Evolutionary conservation across 2,888 invertebrate species (phyloP).

Genomic region (Parnassius smintheus): DNA sequence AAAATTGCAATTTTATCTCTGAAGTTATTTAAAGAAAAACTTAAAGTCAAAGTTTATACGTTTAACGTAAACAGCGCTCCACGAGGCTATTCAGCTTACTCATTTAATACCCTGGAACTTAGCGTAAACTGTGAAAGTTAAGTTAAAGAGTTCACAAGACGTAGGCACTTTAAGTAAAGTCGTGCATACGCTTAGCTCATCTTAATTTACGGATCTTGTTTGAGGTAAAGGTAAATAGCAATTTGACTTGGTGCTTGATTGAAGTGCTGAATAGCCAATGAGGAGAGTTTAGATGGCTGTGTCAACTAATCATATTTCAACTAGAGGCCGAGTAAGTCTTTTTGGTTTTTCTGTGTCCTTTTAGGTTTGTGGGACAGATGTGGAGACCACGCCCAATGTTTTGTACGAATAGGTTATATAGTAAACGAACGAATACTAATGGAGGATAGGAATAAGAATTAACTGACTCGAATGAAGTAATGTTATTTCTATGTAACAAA

Average conservation of each 20-base stretch:
- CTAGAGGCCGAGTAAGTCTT: slow-evolving; percentile 9
- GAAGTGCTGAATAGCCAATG: slow-evolving; percentile 35
- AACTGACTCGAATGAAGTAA: too few relatives aligned
- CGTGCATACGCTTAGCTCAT: slow-evolving; percentile 57
- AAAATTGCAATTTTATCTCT: too few relatives aligned
- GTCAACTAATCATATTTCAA: slow-evolving; percentile 1
- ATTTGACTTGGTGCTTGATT: slow-evolving; percentile 47
- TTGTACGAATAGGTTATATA: too few relatives aligned
- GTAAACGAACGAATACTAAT: too few relatives aligned
- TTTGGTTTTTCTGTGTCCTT: too few relatives aligned
- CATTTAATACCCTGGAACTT: slow-evolving; percentile 1
- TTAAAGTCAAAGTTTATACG: slow-evolving; percentile 6
- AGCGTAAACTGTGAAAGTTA: not conserved
- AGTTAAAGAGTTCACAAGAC: slow-evolving; percentile 7
- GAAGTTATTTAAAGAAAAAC: too few relatives aligned
- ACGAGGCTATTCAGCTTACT: slow-evolving; percentile 1
- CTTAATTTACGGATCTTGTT: slow-evolving; percentile 73
- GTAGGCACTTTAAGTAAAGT: slow-evolving; percentile 36
- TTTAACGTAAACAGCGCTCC: slow-evolving; percentile 5
- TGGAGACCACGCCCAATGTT: too few relatives aligned
- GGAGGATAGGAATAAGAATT: too few relatives aligned
- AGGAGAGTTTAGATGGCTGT: slow-evolving; percentile 32
- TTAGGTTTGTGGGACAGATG: too few relatives aligned
- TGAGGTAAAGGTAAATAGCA: slow-evolving; percentile 70
- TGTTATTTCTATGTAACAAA: too few relatives aligned